A percentile compares a stretch with the other conserved stretches of the same genome.
These are phyloP conservation scores for Muscidifurax raptorellus DNA, from an alignment of 1,140 invertebrate genomes.

Conservation along the genomic window DNA sequence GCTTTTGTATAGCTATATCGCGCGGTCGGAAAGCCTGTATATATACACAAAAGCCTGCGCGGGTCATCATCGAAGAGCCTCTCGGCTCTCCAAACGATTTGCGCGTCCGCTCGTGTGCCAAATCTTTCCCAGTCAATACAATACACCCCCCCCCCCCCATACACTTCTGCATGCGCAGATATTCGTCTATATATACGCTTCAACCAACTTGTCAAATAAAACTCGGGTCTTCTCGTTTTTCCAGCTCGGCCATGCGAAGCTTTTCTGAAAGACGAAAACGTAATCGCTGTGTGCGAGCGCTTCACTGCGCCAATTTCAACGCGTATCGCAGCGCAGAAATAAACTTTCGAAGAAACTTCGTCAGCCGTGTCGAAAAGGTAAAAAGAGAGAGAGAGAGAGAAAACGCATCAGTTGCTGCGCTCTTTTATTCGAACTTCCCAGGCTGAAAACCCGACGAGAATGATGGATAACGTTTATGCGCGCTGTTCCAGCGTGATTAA, in stretches of 20 bases:
- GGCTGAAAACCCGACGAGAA: neutral
- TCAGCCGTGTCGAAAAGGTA: neutral
- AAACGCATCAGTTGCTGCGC: neutral
- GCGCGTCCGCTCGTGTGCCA: neutral
- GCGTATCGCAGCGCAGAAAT: slow-evolving; percentile 12
- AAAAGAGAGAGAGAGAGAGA: slow-evolving; percentile 52
- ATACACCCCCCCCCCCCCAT: neutral
- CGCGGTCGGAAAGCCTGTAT: too few species aligned
- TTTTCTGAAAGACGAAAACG: too few species aligned
- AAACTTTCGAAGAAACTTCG: slow-evolving; percentile 30
- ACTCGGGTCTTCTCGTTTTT: neutral
- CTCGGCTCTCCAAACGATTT: neutral
- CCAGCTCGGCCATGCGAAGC: too few species aligned
- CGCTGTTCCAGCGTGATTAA: neutral
- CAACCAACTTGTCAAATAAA: neutral
- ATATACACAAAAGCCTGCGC: neutral
- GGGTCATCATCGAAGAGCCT: neutral
- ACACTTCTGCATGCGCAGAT: too few species aligned
- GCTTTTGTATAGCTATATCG: neutral
- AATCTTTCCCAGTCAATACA: neutral
- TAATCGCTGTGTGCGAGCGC: neutral
- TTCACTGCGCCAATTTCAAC: slow-evolving; percentile 48
- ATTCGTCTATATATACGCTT: too few species aligned
- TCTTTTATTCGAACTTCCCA: neutral
- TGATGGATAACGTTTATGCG: neutral